Conservation (phyloP, 2,113 vertebrate species). For the Origma solitaria region DNA sequence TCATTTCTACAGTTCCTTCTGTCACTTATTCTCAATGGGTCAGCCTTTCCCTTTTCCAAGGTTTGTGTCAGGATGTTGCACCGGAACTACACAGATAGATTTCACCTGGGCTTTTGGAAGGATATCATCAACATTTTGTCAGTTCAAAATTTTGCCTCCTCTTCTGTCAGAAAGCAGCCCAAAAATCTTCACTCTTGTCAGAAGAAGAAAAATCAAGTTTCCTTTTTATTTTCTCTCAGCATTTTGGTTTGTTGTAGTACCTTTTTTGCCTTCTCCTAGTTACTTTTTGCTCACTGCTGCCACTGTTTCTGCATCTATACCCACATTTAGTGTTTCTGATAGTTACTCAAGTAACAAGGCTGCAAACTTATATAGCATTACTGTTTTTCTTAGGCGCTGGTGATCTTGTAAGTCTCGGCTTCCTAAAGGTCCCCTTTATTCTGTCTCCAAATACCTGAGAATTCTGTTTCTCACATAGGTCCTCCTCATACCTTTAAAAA, state of each 20-base stretch:
- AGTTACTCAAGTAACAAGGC: background rate
- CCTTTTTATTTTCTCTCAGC: background rate
- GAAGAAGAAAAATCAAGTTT: background rate
- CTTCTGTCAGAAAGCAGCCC: background rate
- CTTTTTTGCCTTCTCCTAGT: background rate
- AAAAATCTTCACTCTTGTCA: background rate
- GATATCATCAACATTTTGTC: background rate
- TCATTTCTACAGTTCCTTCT: constrained; percentile 1
- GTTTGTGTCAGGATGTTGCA: background rate
- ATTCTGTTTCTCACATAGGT: background rate
- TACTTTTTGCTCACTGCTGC: background rate
- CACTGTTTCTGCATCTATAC: background rate
- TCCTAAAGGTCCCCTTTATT: background rate
- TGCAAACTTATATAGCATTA: background rate
- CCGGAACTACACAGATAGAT: background rate
- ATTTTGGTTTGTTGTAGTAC: background rate
- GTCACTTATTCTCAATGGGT: background rate
- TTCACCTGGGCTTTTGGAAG: background rate
- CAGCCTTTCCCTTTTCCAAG: background rate
- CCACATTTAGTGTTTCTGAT: background rate
- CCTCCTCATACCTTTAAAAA: background rate
- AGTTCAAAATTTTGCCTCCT: background rate
- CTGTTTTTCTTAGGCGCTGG: background rate
- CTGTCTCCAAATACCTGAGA: background rate
- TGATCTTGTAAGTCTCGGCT: background rate